Evolutionary conservation across 2,797 vertebrate species (phyloP).

Genomic region (Buphagus erythrorhynchus): DNA sequence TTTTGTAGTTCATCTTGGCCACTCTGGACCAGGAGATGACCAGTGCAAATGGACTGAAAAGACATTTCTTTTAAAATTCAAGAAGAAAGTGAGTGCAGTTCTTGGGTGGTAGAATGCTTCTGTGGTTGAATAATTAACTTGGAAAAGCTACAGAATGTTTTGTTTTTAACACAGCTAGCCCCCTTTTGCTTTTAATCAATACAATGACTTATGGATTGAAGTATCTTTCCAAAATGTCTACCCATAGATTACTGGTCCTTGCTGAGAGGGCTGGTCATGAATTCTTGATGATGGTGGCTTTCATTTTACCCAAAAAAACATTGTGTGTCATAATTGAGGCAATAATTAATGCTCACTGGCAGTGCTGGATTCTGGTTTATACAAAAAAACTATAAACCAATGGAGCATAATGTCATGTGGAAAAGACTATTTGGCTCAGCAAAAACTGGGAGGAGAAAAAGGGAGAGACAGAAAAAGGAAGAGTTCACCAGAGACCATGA

Average conservation of each 20-base stretch:
- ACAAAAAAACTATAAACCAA: conserved; percentile 21
- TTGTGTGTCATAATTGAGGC: neutral
- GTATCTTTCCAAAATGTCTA: conserved; percentile 9
- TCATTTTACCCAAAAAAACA: neutral
- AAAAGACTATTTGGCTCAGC: neutral
- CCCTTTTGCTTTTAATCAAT: conserved; percentile 35
- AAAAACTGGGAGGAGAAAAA: neutral
- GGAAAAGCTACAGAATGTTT: conserved; percentile 34
- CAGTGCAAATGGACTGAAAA: neutral
- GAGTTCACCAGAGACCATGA: neutral
- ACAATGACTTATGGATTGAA: neutral
- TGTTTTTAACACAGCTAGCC: neutral
- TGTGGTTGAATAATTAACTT: conserved; percentile 24
- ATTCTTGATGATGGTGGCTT: neutral
- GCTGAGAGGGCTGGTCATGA: neutral
- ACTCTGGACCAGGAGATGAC: neutral
- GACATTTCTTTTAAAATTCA: neutral
- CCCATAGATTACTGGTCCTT: neutral
- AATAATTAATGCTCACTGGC: conserved; percentile 32
- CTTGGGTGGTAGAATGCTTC: conserved; percentile 38
- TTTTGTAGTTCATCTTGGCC: neutral
- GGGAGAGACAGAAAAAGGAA: neutral
- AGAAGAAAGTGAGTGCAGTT: conserved; percentile 40
- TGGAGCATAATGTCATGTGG: neutral
- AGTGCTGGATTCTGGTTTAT: neutral